phyloP scores from a whole-genome alignment of 1,140 invertebrate species.

The Tetranychus urticae region DNA sequence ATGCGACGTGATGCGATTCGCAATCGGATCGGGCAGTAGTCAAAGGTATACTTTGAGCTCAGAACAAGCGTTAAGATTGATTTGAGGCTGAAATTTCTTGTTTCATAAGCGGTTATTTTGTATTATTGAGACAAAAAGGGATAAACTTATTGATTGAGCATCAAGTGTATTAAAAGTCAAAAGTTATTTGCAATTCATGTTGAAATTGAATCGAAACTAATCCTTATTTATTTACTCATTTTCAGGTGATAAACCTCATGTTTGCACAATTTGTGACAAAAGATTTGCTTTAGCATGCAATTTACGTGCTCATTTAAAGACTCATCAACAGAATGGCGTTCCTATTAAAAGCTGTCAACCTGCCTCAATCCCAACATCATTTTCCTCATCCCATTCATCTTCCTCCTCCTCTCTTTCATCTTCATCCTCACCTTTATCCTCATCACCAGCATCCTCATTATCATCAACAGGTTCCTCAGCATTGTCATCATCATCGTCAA shows the following conservation, averaged over 20 bases:
- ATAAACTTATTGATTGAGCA: too few relatives aligned
- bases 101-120: too few relatives aligned
- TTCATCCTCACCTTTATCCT: neutral
- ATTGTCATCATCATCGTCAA: neutral
- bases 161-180: too few relatives aligned
- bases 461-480: neutral
- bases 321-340: constrained; percentile 23
- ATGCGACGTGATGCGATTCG: too few relatives aligned
- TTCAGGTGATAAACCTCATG: constrained; percentile 45
- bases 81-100: too few relatives aligned
- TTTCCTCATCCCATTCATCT: neutral
- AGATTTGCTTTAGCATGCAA: constrained; percentile 48
- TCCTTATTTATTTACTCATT: neutral
- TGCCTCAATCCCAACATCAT: neutral
- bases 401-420: neutral
- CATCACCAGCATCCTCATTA: neutral
- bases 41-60: too few relatives aligned
- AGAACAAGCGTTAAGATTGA: too few relatives aligned
- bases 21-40: too few relatives aligned
- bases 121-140: too few relatives aligned
- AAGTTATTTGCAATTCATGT: too few relatives aligned
- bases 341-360: too few relatives aligned
- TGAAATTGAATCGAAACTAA: too few relatives aligned
- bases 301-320: constrained; percentile 44
- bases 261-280: constrained; percentile 42